Conservation (phyloP, 2,888 invertebrate species). For the Drosophila robusta region DNA sequence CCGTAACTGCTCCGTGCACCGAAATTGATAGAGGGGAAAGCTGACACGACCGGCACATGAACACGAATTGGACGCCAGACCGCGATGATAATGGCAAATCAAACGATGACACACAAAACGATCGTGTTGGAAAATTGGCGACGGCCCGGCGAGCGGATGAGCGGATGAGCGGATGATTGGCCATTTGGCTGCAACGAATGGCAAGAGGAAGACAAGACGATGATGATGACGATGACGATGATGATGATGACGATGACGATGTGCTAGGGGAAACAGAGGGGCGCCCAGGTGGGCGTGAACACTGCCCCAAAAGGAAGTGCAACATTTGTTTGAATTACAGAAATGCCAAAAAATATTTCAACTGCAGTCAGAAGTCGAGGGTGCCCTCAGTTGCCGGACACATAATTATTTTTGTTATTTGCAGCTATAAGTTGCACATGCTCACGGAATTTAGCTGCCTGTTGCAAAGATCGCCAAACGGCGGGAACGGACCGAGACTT, state of each 20-base stretch:
- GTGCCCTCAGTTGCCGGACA: conserved; percentile 40
- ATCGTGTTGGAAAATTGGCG: conserved; percentile 78
- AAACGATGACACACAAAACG: conserved; percentile 82
- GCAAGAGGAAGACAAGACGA: conserved; percentile 38
- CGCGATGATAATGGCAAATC: conserved; percentile 83
- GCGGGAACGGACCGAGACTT: conserved; percentile 20
- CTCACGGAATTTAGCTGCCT: conserved; percentile 44
- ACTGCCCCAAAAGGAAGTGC: conserved; percentile 65
- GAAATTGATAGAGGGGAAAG: conserved; percentile 9
- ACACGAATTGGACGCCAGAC: conserved; percentile 69
- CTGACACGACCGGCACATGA: conserved; percentile 30
- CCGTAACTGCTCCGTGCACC: conserved; percentile 51
- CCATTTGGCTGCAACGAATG: conserved; percentile 55
- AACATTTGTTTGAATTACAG: conserved; percentile 73
- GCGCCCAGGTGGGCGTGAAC: background rate
- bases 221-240: conserved; percentile 42
- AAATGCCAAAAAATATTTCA: conserved; percentile 57
- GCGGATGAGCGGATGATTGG: conserved; percentile 68
- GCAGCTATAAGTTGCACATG: conserved; percentile 65
- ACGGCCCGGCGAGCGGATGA: conserved; percentile 50
- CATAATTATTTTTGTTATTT: conserved; percentile 70
- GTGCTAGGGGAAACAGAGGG: conserved; percentile 9
- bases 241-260: conserved; percentile 38
- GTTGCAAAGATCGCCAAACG: conserved; percentile 23
- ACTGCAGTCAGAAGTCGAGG: conserved; percentile 35